A percentile compares a stretch with the other conserved stretches of the same genome.
Conservation (phyloP, 2,113 vertebrate genomes). For the Oncorhynchus keta region DNA sequence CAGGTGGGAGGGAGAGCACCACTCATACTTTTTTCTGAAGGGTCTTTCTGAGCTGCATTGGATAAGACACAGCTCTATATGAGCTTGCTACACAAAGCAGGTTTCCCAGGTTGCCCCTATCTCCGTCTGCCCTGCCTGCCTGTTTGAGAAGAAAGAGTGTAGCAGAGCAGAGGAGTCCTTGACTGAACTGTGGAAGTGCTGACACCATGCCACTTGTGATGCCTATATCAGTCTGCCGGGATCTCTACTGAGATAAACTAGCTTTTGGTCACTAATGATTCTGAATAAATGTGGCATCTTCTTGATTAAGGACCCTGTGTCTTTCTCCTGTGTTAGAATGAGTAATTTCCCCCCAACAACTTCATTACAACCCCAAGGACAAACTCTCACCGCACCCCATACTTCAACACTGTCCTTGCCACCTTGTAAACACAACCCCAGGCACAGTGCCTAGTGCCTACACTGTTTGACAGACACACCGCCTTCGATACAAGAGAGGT, state of each 20-base stretch:
- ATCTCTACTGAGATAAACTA: conserved; percentile 57
- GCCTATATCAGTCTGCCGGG: conserved; percentile 48
- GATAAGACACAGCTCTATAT: background rate
- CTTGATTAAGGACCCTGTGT: conserved; percentile 44
- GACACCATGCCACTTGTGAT: conserved; percentile 41
- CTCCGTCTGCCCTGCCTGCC: conserved; percentile 22
- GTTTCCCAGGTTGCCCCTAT: conserved; percentile 20
- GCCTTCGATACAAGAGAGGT: conserved; percentile 8
- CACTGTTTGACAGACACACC: conserved; percentile 31
- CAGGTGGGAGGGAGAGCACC: background rate
- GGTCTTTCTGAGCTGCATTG: background rate
- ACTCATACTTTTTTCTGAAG: background rate
- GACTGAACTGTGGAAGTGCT: conserved; percentile 54
- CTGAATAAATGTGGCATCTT: conserved; percentile 46
- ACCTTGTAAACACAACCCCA: background rate
- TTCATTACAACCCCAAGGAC: conserved; percentile 61
- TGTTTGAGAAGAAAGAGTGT: conserved; percentile 13
- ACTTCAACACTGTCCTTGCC: conserved; percentile 27
- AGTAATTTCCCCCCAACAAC: conserved; percentile 46
- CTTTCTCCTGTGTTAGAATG: conserved; percentile 33
- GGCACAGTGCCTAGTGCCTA: conserved; percentile 9
- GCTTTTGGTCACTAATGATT: conserved; percentile 54
- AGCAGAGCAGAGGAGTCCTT: conserved; percentile 37
- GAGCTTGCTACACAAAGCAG: background rate
- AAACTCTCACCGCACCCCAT: conserved; percentile 26